Evolutionary conservation across 2,113 vertebrate species (phyloP), one percentile per base, ranked within the genome.

Genomic region (Herpetotheres cachinnans): DNA sequence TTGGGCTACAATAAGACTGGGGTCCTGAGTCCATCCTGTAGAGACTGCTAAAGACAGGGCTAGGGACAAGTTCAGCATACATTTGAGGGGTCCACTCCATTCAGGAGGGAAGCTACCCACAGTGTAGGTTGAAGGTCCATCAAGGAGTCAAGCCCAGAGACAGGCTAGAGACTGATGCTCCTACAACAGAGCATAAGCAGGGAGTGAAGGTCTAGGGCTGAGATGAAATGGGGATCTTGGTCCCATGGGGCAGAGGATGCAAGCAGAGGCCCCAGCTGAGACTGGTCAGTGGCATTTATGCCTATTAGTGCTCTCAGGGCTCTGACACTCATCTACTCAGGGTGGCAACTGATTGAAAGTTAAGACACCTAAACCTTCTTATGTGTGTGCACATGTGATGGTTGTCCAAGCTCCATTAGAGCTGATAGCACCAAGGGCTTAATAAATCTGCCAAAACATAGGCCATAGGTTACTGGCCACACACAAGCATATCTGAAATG

Each of bases 141-240:
- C 5, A 8, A 22, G 44, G 9, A 52, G 26, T 54, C 30, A 61
- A 32, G 61, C 11, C 10, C 22, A 80, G 56, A 61, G 29, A 30
- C 27, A 49, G 20, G 11, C 34, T 71, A 44, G 56, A 70, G 15
- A 24, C 40, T 65, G 40, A 25, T 70, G 42, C 12, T 19, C 13
- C 21, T 54, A 9, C 0, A 0, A 16, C n/a, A 86, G 34, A 66
- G 8, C 16, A 46, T 0, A 4, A 56, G 30, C 20, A 66, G 30
- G 9, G 4, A 19, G 42, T 71, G 76, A 89, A 78, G 18, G 34
- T 11, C 30, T 46, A 49, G 30, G 17, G 16, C 26, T 92, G 66
- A 66, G 55, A 11, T 85, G 65, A 70, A 87, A 38, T 12, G 24
- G 10, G 5, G 24, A 47, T 38, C 11, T n/a, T 50, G 67, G 15